phyloP scores from a whole-genome alignment of 2,113 vertebrate genomes.

The Ceyx cyanopectus region DNA sequence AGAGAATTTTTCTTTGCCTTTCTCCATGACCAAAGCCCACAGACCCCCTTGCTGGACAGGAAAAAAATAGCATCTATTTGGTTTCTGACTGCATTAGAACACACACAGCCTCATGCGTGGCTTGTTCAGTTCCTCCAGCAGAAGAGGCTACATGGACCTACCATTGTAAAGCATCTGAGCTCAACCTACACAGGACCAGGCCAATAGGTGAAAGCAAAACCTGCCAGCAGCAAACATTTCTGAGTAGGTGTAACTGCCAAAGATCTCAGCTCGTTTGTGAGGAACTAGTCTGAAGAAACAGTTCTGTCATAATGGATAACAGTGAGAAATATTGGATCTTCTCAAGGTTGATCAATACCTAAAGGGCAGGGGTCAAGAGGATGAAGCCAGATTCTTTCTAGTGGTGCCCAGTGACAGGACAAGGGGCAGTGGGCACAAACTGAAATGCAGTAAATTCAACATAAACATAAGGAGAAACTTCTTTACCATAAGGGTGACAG shows the following conservation, averaged over 20 bases:
- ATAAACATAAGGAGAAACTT: too few relatives aligned
- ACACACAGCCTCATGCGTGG: neutral
- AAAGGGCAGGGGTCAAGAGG: too few relatives aligned
- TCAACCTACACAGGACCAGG: neutral
- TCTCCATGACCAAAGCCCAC: neutral
- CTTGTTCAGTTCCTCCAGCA: too few relatives aligned
- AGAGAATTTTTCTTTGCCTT: neutral
- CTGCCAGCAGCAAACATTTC: neutral
- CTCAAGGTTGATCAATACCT: too few relatives aligned
- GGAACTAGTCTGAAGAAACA: neutral
- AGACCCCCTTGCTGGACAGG: neutral
- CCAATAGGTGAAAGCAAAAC: neutral
- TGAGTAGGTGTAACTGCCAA: neutral
- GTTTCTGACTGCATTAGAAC: neutral
- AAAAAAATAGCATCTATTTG: neutral
- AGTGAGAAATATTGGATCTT: neutral
- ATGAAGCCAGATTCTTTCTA: too few relatives aligned
- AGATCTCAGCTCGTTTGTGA: neutral
- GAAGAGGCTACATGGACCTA: too few relatives aligned
- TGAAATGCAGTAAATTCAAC: too few relatives aligned
- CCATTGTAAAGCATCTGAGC: neutral
- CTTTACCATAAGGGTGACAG: too few relatives aligned
- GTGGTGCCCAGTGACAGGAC: too few relatives aligned
- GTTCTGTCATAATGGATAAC: neutral
- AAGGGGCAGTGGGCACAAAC: too few relatives aligned